Evolutionary conservation across 2,113 vertebrate genomes (phyloP).

Genomic region (Glaucidium brasilianum): DNA sequence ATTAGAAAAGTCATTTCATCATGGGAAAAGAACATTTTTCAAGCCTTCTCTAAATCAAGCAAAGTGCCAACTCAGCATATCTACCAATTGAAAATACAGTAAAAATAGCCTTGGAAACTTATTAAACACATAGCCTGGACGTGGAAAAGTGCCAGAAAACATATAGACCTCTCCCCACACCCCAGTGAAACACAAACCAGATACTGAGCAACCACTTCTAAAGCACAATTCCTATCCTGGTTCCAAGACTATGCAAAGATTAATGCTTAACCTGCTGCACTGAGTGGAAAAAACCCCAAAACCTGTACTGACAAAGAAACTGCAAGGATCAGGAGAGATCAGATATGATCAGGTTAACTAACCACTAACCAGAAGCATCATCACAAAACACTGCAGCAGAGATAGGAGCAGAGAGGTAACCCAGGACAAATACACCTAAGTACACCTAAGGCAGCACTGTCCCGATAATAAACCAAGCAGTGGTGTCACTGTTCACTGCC

Average conservation of each 20-base stretch:
- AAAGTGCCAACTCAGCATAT: slow-evolving; percentile 32
- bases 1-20: neutral
- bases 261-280: slow-evolving; percentile 19
- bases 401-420: neutral
- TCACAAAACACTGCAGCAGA: neutral
- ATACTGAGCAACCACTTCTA: neutral
- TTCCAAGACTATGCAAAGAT: slow-evolving; percentile 20
- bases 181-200: slow-evolving; percentile 43
- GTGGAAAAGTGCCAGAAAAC: neutral
- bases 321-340: neutral
- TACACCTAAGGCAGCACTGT: neutral
- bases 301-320: slow-evolving; percentile 36
- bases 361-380: slow-evolving; percentile 10
- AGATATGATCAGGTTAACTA: slow-evolving; percentile 20
- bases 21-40: slow-evolving; percentile 16
- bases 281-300: neutral
- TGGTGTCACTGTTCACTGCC: neutral
- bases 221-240: neutral
- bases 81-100: slow-evolving; percentile 42
- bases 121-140: slow-evolving; percentile 35
- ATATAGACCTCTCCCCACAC: neutral
- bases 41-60: slow-evolving; percentile 45
- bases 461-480: neutral
- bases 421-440: neutral
- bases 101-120: slow-evolving; percentile 31